Conservation (phyloP, 2,888 invertebrate species). For the Saturnia pavonia region DNA sequence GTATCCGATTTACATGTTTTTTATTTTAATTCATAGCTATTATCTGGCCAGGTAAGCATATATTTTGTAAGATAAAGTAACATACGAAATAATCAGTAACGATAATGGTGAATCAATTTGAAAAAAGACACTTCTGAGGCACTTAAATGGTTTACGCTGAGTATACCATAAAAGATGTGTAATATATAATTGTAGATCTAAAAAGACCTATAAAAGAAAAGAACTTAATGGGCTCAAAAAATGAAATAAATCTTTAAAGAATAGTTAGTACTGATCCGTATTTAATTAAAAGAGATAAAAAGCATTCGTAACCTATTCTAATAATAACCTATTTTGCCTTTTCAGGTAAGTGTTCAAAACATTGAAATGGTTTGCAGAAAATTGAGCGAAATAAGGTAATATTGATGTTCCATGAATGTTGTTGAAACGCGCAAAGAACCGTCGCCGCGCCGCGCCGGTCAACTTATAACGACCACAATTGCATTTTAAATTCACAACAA, state of each 20-base stretch:
- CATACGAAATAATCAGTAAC: too few species aligned
- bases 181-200: too few species aligned
- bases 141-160: too few species aligned
- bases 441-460: constrained; percentile 37
- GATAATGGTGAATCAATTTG: too few species aligned
- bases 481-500: constrained; percentile 60
- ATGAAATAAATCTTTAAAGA: not conserved
- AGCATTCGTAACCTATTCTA: not conserved
- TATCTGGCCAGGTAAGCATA: too few species aligned
- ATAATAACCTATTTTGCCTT: constrained; percentile 50
- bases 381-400: constrained; percentile 5
- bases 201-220: too few species aligned
- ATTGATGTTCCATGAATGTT: not conserved
- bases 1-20: too few species aligned
- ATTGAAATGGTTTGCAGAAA: not conserved
- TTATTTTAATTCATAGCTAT: too few species aligned
- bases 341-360: constrained; percentile 64
- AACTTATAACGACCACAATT: constrained; percentile 63
- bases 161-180: too few species aligned
- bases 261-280: not conserved
- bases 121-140: too few species aligned
- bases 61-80: too few species aligned
- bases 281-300: not conserved
- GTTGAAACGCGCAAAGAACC: not conserved
- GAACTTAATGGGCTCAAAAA: not conserved